Conservation (phyloP, 2,888 invertebrate species). For the Molanna angustata region DNA sequence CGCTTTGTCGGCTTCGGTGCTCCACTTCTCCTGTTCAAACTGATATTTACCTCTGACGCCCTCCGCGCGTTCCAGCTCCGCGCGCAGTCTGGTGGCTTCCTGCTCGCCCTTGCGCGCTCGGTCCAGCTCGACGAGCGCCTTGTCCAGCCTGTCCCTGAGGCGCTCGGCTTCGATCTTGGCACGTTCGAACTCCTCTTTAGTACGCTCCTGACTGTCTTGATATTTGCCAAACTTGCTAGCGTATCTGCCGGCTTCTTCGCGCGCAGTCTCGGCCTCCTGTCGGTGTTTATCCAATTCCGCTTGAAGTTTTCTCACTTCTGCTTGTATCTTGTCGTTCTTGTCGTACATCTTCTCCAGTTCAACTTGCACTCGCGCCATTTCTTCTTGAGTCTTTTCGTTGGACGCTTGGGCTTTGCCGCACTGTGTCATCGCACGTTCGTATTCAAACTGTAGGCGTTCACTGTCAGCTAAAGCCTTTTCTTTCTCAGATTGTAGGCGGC, state of each 20-base stretch:
- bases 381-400: constrained; percentile 87
- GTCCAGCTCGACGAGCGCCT: constrained; percentile 76
- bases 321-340: constrained; percentile 81
- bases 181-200: constrained; percentile 74
- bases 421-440: constrained; percentile 84
- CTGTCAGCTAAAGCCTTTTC: constrained; percentile 83
- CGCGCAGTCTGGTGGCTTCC: constrained; percentile 62
- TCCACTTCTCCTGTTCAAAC: constrained; percentile 67
- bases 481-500: constrained; percentile 79
- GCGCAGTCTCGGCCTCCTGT: constrained; percentile 70
- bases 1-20: constrained; percentile 66
- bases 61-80: constrained; percentile 72
- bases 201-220: constrained; percentile 63
- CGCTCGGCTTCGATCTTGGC: constrained; percentile 79
- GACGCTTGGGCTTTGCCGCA: constrained; percentile 80
- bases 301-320: constrained; percentile 78
- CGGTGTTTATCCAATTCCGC: constrained; percentile 69
- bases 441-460: constrained; percentile 80
- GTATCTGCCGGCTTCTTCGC: constrained; percentile 75
- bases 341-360: constrained; percentile 90
- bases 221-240: constrained; percentile 72
- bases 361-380: constrained; percentile 79
- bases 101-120: constrained; percentile 69
- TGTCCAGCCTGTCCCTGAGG: constrained; percentile 75
- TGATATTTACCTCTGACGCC: constrained; percentile 78